Conservation (phyloP, 2,113 vertebrate species). For the Nerophis lumbriciformis region DNA sequence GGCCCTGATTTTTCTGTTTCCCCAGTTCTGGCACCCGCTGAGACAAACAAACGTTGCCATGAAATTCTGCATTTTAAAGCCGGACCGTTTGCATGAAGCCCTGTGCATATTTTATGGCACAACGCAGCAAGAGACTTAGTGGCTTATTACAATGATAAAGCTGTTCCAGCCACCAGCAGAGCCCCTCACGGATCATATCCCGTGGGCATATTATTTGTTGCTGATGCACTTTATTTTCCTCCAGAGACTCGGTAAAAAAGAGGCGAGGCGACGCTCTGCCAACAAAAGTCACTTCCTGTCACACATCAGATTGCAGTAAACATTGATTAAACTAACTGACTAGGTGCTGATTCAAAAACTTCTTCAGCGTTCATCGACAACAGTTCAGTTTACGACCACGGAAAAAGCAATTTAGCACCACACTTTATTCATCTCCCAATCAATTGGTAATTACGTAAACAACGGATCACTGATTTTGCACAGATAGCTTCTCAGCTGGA, state of each 20-base stretch:
- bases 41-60: background rate
- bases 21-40: background rate
- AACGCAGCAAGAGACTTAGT: conserved; percentile 15
- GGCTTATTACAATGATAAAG: conserved; percentile 19
- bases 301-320: background rate
- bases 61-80: conserved; percentile 11
- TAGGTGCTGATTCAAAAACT: background rate
- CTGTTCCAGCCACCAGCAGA: conserved; percentile 21
- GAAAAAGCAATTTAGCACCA: background rate
- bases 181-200: conserved; percentile 24
- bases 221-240: conserved; percentile 36
- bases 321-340: background rate
- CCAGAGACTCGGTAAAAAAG: conserved; percentile 8
- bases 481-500: background rate
- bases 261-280: background rate
- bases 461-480: background rate
- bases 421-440: background rate
- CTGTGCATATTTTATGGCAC: conserved; percentile 8
- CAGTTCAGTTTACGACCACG: no score
- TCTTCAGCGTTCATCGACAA: background rate
- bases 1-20: conserved; percentile 28
- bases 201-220: conserved; percentile 40
- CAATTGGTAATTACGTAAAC: background rate
- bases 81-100: conserved; percentile 18
- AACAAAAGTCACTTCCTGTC: background rate